phyloP scores from a whole-genome alignment of 2,888 invertebrate genomes.

The Epinotia bilunana region DNA sequence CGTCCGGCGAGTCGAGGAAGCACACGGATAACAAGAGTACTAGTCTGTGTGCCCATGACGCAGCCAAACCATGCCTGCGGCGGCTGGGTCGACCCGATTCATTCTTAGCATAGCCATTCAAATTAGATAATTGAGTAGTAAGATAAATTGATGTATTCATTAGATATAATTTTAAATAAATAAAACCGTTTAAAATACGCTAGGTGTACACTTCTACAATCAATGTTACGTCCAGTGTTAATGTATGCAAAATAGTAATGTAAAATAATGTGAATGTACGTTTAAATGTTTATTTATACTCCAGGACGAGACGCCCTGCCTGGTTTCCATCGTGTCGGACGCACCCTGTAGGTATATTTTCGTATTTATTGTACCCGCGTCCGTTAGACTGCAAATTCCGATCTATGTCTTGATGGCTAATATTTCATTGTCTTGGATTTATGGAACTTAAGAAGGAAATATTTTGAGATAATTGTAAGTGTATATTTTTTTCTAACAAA shows the following conservation, averaged over 20 bases:
- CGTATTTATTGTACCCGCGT: slow-evolving; percentile 46
- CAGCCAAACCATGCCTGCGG: slow-evolving; percentile 21
- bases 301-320: not conserved
- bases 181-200: not conserved
- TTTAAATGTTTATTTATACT: no score
- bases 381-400: slow-evolving; percentile 60
- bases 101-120: not conserved
- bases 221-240: slow-evolving; percentile 11
- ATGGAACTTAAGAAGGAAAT: slow-evolving; percentile 58
- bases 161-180: not conserved
- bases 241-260: not conserved
- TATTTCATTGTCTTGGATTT: slow-evolving; percentile 45
- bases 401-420: slow-evolving; percentile 64
- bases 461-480: slow-evolving; percentile 71
- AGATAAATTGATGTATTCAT: not conserved
- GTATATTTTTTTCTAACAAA: slow-evolving; percentile 74
- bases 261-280: not conserved
- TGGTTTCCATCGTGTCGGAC: slow-evolving; percentile 13
- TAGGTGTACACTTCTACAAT: slow-evolving; percentile 3
- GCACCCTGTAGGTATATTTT: slow-evolving; percentile 11
- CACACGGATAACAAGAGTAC: not conserved
- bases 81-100: not conserved
- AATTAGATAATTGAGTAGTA: not conserved
- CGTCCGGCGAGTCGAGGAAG: slow-evolving; percentile 22
- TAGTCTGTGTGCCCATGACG: slow-evolving; percentile 2